Percentiles rank a stretch among this genome's conserved stretches.
Evolutionary conservation across 1,140 invertebrate genomes (phyloP).

Genomic region (Drosophila novamexicana): DNA sequence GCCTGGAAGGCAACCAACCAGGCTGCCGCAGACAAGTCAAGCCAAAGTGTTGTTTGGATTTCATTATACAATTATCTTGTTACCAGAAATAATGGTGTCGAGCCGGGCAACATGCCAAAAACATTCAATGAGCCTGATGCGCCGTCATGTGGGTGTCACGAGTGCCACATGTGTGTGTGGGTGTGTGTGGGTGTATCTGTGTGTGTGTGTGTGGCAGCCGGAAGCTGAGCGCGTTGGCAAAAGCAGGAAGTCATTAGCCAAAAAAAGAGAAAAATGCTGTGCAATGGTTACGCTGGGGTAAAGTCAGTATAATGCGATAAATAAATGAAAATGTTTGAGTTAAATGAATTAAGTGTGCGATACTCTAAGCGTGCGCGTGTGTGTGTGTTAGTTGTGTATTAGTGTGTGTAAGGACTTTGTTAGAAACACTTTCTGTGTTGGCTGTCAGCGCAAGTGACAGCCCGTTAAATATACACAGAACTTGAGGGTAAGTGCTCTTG

Average conservation of each 20-base stretch:
- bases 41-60: slow-evolving; percentile 81
- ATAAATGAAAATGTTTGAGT: slow-evolving; percentile 83
- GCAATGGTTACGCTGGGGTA: slow-evolving; percentile 41
- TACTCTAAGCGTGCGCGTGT: slow-evolving; percentile 44
- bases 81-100: slow-evolving; percentile 83
- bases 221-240: slow-evolving; percentile 71
- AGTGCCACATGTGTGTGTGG: slow-evolving; percentile 32
- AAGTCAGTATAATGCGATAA: slow-evolving; percentile 73
- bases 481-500: slow-evolving; percentile 37
- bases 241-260: slow-evolving; percentile 80
- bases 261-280: slow-evolving; percentile 30
- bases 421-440: slow-evolving; percentile 80
- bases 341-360: slow-evolving; percentile 81
- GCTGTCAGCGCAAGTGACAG: slow-evolving; percentile 71
- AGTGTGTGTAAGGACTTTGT: slow-evolving; percentile 51
- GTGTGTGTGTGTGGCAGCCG: slow-evolving; percentile 28
- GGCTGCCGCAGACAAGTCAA: slow-evolving; percentile 49
- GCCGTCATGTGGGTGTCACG: slow-evolving; percentile 56
- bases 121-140: slow-evolving; percentile 74
- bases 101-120: slow-evolving; percentile 80
- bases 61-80: slow-evolving; percentile 83
- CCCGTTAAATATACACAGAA: slow-evolving; percentile 53
- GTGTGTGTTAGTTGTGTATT: slow-evolving; percentile 15
- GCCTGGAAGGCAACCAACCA: slow-evolving; percentile 18
- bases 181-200: slow-evolving; percentile 30